Evolutionary conservation across 2,888 invertebrate genomes (phyloP), one percentile per base, ranked within the genome.

Genomic region (Drosophila acutilabella): DNA sequence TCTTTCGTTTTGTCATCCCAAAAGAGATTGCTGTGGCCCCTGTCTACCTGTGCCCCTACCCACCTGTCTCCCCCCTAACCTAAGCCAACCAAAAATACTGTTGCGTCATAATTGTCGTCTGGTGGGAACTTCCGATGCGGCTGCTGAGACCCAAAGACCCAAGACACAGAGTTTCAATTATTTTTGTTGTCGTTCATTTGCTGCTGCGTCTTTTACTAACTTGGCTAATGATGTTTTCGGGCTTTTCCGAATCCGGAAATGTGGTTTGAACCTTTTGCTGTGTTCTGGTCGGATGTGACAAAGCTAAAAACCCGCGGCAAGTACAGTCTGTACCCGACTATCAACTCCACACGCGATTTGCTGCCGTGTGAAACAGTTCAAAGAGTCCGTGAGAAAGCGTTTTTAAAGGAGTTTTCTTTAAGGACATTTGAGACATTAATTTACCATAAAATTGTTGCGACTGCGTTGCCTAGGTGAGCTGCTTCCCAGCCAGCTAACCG

Each of bases 51-150:
- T 5, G 2, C 13, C 36, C 36, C 36, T 36, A 13, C n/a, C 14
- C 42, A 42, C 18, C 14, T 33, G 18, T 23, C n/a, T 2, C 4
- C 50, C 64, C 30, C 10, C 36, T 56, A 53, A n/a, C n/a, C n/a
- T n/a, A n/a, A n/a, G 20, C 65, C 67, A 65, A 44, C 80, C 78
- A 71, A 83, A 76, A 74, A 74, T 74, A 59, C 50, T 88, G 84
- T 88, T 88, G 85, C 88, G 85, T 84, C 88, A 88, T 85, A 84
- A 77, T 74, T 73, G 74, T 54, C 53, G 69, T 69, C 73, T 71
- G 64, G 82, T 84, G 84, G 85, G 88, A 84, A 84, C 85, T 82
- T 88, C 84, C 88, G 83, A 79, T 70, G 75, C 67, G 67, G 30
- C 50, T 50, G 52, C 61, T 52, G 40, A 56, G 18, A 11, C 41